Conservation (phyloP, 1,140 invertebrate species). For the Pachyrhynchus sulphureomaculatus region DNA sequence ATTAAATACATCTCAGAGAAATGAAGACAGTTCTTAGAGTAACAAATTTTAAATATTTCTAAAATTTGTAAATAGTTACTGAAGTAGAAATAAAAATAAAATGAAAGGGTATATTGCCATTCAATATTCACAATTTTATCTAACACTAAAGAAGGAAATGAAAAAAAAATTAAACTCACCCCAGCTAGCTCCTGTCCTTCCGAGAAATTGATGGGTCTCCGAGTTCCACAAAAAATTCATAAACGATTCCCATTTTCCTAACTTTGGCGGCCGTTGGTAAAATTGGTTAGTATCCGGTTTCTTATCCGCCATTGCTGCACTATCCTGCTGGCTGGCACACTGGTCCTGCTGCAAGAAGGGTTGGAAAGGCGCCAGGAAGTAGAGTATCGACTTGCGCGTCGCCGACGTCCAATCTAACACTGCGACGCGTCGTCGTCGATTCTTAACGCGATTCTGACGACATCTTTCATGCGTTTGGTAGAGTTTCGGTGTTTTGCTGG, state of each 20-base stretch:
- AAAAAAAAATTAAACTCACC: constrained; percentile 65
- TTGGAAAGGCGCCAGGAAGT: constrained; percentile 10
- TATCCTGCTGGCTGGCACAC: constrained; percentile 13
- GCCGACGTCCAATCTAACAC: neutral
- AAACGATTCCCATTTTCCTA: constrained; percentile 83
- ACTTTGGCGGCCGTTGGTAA: constrained; percentile 75
- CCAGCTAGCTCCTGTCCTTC: constrained; percentile 86
- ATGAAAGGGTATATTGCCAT: neutral
- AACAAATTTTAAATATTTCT: too few relatives aligned
- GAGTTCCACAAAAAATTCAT: constrained; percentile 83
- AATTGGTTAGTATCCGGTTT: constrained; percentile 67
- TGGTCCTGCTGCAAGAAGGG: constrained; percentile 29
- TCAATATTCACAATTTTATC: too few relatives aligned
- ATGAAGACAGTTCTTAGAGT: too few relatives aligned
- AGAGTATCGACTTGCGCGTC: constrained; percentile 21
- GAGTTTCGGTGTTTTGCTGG: neutral
- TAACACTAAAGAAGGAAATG: constrained; percentile 9
- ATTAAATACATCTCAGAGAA: too few relatives aligned
- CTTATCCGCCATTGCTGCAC: constrained; percentile 68
- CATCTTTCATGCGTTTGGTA: neutral
- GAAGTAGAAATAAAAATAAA: too few relatives aligned
- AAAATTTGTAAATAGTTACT: too few relatives aligned
- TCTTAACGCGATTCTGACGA: neutral
- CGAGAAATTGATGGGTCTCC: constrained; percentile 83
- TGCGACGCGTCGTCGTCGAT: constrained; percentile 12